Evolutionary conservation across 2,113 vertebrate species (phyloP).

Genomic region (Phalacrocorax brasilianus): DNA sequence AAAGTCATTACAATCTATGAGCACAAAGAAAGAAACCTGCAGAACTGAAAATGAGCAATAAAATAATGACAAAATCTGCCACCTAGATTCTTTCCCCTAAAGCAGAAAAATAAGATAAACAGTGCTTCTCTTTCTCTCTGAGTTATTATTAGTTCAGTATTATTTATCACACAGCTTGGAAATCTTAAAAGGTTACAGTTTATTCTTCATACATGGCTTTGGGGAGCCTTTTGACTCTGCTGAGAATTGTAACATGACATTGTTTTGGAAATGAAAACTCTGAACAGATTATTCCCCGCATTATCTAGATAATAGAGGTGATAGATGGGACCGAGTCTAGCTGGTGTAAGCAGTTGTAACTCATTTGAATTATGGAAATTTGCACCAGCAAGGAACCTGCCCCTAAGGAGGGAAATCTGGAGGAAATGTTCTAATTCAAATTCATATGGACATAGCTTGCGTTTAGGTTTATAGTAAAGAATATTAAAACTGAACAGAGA

Average conservation of each 20-base stretch:
- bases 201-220: conserved; percentile 52
- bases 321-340: conserved; percentile 28
- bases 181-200: conserved; percentile 61
- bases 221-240: conserved; percentile 33
- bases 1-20: conserved; percentile 57
- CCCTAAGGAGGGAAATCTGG: not conserved
- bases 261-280: conserved; percentile 48
- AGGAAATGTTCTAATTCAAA: not conserved
- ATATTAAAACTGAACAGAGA: not conserved
- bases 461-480: not conserved
- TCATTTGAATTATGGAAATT: conserved; percentile 42
- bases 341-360: conserved; percentile 30
- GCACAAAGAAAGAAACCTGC: conserved; percentile 54
- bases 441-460: not conserved
- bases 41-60: conserved; percentile 68
- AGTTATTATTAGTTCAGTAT: conserved; percentile 61
- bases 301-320: conserved; percentile 33
- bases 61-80: conserved; percentile 56
- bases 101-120: conserved; percentile 64
- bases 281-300: conserved; percentile 25
- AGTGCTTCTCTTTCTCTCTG: conserved; percentile 11
- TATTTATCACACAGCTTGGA: conserved; percentile 57
- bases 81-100: conserved; percentile 55
- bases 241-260: conserved; percentile 36
- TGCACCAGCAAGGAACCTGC: not conserved